phyloP scores from a whole-genome alignment of 1,140 invertebrate genomes.

The Heterodera schachtii region DNA sequence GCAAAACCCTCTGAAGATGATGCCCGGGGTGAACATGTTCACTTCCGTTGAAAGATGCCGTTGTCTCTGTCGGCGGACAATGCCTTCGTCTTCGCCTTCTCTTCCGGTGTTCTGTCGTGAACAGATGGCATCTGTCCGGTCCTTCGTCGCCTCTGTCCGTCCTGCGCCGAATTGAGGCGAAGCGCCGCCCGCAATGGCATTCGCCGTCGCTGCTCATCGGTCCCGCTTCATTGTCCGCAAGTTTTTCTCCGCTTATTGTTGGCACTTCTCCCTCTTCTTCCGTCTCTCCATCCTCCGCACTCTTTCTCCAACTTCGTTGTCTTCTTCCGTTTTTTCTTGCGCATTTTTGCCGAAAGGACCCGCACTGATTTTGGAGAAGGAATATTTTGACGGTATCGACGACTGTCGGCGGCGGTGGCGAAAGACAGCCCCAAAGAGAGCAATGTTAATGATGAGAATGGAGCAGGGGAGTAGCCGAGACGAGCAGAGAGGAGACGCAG shows the following conservation, averaged over 20 bases:
- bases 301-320: not conserved
- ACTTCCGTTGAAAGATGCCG: not conserved
- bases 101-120: not conserved
- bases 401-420: not conserved
- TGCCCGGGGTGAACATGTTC: not conserved
- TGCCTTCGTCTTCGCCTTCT: not conserved
- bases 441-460: not conserved
- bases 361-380: not conserved
- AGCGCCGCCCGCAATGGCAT: not conserved
- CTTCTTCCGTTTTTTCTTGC: not conserved
- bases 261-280: not conserved
- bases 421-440: not conserved
- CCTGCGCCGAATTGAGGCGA: not conserved
- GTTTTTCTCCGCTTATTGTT: not conserved
- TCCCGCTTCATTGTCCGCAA: not conserved
- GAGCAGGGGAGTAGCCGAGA: not conserved
- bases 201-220: not conserved
- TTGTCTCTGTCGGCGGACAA: not conserved
- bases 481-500: not conserved
- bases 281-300: not conserved
- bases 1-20: not conserved
- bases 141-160: not conserved
- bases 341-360: not conserved
- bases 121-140: not conserved
- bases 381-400: not conserved